Percentiles rank a stretch among this genome's conserved stretches.
Conservation (phyloP, 2,888 invertebrate species). For the Chrysina gloriosa region DNA sequence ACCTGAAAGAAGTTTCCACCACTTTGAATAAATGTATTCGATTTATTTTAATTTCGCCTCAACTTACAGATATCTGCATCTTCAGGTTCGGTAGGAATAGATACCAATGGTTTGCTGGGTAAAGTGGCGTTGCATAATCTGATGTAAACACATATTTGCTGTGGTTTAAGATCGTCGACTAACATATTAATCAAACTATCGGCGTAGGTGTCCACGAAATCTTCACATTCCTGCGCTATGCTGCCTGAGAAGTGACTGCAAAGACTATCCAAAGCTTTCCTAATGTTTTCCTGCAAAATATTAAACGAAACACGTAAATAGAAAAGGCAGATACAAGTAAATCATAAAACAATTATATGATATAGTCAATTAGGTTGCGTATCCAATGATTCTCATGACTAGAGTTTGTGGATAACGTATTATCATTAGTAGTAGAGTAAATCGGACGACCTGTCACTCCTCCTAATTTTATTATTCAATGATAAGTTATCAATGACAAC, state of each 20-base stretch:
- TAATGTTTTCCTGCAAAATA: slow-evolving; percentile 74
- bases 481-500: no score
- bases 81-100: slow-evolving; percentile 45
- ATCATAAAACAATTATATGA: no score
- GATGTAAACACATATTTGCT: slow-evolving; percentile 82
- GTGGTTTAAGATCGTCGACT: slow-evolving; percentile 77
- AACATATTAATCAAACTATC: slow-evolving; percentile 83
- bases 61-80: slow-evolving; percentile 67
- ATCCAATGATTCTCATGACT: no score
- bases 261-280: slow-evolving; percentile 75
- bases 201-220: slow-evolving; percentile 82
- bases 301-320: no score
- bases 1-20: no score
- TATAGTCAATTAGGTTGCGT: no score
- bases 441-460: no score
- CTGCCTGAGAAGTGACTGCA: slow-evolving; percentile 76
- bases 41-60: not conserved
- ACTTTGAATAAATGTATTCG: not conserved
- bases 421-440: no score
- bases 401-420: no score
- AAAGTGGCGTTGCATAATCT: slow-evolving; percentile 75
- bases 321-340: no score
- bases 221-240: slow-evolving; percentile 75
- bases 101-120: slow-evolving; percentile 59
- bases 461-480: no score